A percentile compares a stretch with the other conserved stretches of the same genome.
Evolutionary conservation across 2,888 invertebrate species (phyloP).

Genomic region (Athetis lepigone): DNA sequence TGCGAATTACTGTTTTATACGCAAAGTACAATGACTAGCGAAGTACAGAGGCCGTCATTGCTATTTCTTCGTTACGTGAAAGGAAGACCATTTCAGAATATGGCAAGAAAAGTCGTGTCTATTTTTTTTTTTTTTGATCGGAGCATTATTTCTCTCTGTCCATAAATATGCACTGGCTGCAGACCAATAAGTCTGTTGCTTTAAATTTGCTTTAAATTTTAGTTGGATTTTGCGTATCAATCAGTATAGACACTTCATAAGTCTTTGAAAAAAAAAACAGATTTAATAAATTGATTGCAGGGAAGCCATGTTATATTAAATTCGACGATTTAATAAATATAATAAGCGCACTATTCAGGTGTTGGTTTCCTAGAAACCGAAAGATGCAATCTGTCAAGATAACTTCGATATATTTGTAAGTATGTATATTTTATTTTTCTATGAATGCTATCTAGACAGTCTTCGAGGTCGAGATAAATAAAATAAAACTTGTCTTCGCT

Average conservation of each 20-base stretch:
- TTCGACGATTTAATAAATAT: conserved; percentile 13
- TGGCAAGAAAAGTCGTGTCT: no score
- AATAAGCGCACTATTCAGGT: not conserved
- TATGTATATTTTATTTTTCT: no score
- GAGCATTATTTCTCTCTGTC: not conserved
- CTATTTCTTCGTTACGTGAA: not conserved
- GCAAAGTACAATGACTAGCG: conserved; percentile 19
- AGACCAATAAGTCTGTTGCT: not conserved
- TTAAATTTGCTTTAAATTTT: not conserved
- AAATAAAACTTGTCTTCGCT: no score
- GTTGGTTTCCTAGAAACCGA: conserved; percentile 21
- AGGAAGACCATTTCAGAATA: not conserved
- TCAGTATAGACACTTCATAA: not conserved
- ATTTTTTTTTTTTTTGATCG: conserved; percentile 28
- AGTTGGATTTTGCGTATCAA: not conserved
- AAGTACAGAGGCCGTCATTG: not conserved
- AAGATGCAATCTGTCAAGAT: conserved; percentile 9
- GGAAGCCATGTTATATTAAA: conserved; percentile 17
- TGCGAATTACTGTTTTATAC: not conserved
- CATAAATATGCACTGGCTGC: not conserved
- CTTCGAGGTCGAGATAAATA: no score
- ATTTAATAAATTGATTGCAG: not conserved
- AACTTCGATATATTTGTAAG: not conserved
- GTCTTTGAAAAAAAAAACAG: no score
- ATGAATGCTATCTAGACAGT: not conserved